Base-by-base conservation (phyloP, 92 coral and sea anemone species). In the Epizoanthus illoricatus region DNA sequence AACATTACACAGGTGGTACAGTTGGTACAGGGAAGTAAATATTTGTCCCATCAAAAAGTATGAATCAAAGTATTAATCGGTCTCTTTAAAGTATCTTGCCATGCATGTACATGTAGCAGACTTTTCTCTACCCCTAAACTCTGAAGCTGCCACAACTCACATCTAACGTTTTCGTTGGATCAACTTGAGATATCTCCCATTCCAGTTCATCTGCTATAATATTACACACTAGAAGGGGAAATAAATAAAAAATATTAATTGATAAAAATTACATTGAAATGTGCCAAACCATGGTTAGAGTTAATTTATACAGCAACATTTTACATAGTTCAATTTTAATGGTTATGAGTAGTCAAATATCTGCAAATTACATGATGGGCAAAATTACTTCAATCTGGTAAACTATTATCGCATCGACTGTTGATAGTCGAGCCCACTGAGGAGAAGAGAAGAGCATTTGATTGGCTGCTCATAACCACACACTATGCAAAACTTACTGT, bases 101-200 rank as follows among this genome's bases (percentile, higher is more conserved):
- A 28, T 16, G 47, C 15, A 60, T 10, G 1, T 64, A 42, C 7
- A 62, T 40, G 11, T 60, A 17, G 8, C 2, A 79, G 45, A 71
- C 28, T 63, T 76, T 5, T 58, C 69, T 19, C 23, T 21, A 40
- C 16, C 54, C 11, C 8, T 19, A 5, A 52, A 73, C 28, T 17
- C 12, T 18, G 63, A 41, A 28, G 40, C 16, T 36, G 20, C 65
- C 10, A 13, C 0, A 63, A 65, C 88, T 60, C 76, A 93, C 99
- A 92, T 96, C 99, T 21, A 96, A 64, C 20, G 87, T 89, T 67
- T 96, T 96, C 74, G 92, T 93, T 56, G 99, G 98, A 85, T 96
- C 91, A 57, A 94, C 93, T 88, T 96, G 89, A 64, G 94, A 93
- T 60, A 96, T 93, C 70, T 86, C 94, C 98, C 98, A 96, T 69